Base-by-base conservation (phyloP, 2,888 invertebrate species). In the Stenodema calcarata region DNA sequence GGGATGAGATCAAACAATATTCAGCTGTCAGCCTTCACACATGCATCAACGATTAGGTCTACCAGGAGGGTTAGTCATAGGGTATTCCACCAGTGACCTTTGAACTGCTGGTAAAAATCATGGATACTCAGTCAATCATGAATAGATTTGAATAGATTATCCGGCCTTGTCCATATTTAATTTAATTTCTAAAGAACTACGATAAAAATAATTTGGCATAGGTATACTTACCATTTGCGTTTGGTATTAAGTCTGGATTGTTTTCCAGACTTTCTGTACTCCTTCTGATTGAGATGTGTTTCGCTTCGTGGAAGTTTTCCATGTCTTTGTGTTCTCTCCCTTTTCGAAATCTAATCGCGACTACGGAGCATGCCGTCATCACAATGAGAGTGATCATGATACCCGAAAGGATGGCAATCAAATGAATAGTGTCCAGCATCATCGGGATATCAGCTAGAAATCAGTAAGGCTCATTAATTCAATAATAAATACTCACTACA, bases 321-420 rank as follows among this genome's bases (percentile, higher is more conserved):
- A 69, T 14, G 3, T 70, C 62, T 44, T 82, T 82, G 1, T 14
- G 23, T 30, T 41, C 41, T 82, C 69, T 62, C 41, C 69, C 28
- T 14, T 16, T 18, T 14, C 88, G 85, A 35, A 88, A 86, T 30
- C 86, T 87, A 76, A 89, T 73, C 89, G 91, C 91, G 62, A 91
- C 90, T 62, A 92, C 90, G 70, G 92, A 91, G 75, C 91, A 90
- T n/a, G 91, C 91, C 80, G 92, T 91, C 81, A 92, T 89, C 42
- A 92, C 90, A 27, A 88, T 85, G 69, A 92, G 90, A 0, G 91
- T 91, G 14, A 91, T 91, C 30, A 91, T 91, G 30, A 91, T 91
- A 11, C 92, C 92, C 83, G 91, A 91, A 88, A 92, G 90, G 18
- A 91, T 91, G 11, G 91, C 92, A 85, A 92, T 89, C 83, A 92